Conservation (phyloP, 2,888 invertebrate genomes). For the Meiosimyza decipiens region DNA sequence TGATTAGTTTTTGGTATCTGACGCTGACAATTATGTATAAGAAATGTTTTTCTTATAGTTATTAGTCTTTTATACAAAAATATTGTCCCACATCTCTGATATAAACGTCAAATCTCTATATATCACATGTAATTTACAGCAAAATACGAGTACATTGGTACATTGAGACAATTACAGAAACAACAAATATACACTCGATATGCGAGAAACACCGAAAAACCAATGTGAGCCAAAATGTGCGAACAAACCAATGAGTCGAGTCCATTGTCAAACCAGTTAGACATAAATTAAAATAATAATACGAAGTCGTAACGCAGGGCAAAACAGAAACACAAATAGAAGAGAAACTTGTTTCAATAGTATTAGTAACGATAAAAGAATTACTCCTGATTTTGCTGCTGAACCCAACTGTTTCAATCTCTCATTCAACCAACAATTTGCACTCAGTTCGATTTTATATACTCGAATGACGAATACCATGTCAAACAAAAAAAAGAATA, state of each 20-base stretch:
- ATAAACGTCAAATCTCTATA: not conserved
- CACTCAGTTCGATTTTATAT: constrained; percentile 12
- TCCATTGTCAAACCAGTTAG: constrained; percentile 48
- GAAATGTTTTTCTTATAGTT: no score
- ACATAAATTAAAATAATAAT: constrained; percentile 26
- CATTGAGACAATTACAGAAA: constrained; percentile 2
- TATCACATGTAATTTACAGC: not conserved
- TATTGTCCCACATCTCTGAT: constrained; percentile 10
- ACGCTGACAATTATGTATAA: no score
- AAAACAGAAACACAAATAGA: not conserved
- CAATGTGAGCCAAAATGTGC: constrained; percentile 31
- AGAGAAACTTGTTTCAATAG: not conserved
- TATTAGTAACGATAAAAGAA: constrained; percentile 8
- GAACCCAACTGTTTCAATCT: not conserved
- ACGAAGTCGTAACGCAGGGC: constrained; percentile 8
- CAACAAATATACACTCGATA: constrained; percentile 7
- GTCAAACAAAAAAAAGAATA: constrained; percentile 5
- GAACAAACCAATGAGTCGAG: constrained; percentile 43
- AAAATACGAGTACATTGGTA: constrained; percentile 1
- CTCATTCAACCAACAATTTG: not conserved
- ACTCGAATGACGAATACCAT: constrained; percentile 7
- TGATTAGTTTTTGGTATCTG: no score
- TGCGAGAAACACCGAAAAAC: not conserved
- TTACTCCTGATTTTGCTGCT: not conserved
- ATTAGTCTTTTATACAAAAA: not conserved